Base-by-base conservation (phyloP, 1,140 invertebrate genomes). In the Mactra quadrangularis region DNA sequence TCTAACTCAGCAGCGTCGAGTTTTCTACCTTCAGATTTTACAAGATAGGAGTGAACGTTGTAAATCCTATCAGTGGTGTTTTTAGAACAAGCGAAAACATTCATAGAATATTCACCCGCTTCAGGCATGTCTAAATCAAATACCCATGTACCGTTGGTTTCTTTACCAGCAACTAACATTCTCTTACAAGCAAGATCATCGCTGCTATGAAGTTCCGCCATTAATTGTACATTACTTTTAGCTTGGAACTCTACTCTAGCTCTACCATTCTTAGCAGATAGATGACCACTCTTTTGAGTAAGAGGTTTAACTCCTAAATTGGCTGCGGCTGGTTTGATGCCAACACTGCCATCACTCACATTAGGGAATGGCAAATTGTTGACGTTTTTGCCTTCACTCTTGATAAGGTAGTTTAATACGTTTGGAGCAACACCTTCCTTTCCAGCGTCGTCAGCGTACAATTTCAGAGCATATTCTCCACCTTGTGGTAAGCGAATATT, bases 351-450 rank as follows among this genome's bases (percentile, higher is more conserved):
- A 60, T 87, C 84, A 19, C 85, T 86, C 15, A 91, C 59, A 68
- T 90, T 89, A 4, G 91, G 91, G 86, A 91, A 92, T 0, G 90
- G 88, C 31, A 82, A 27, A 41, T 87, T 87, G 13, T 74, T 70
- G 6, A 85, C 57, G 2, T 87, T 77, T 6, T 86, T 78, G 0
- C 84, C 85, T 15, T 84, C 75, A 45, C 85, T 89, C 64, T 87
- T 85, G 35, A 92, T 87, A 13, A 92, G 76, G 68, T 92, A 92
- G 78, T 92, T 92, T 27, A 90, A 85, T 1, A 91, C 90, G 47
- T 92, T 92, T 17, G 86, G 84, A 13, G 90, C 87, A 11, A 89
- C 88, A 1, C 90, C 91, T 50, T 86, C 86, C 25, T 89, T 86
- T 0, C 78, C 88, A 17, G 84, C 72, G 0, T 88, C 88, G 64